Conservation (phyloP, 2,888 invertebrate genomes). For the Ophion obscuratus region DNA sequence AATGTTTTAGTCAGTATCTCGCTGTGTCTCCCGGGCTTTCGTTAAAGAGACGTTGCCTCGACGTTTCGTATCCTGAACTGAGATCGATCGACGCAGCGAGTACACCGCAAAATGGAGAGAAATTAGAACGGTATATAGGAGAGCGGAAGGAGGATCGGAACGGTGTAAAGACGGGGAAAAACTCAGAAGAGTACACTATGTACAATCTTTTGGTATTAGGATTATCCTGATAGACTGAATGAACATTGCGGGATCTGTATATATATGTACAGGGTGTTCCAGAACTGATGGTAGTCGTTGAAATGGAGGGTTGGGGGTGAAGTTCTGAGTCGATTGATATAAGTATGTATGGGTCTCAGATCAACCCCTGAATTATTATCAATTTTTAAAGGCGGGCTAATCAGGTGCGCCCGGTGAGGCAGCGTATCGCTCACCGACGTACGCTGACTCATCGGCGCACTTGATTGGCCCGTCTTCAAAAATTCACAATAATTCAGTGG, state of each 20-base stretch:
- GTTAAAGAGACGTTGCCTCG: background rate
- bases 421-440: too few species aligned
- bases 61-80: conserved; percentile 5
- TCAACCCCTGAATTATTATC: too few species aligned
- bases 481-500: too few species aligned
- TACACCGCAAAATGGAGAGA: conserved; percentile 33
- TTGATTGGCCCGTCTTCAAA: too few species aligned
- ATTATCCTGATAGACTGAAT: conserved; percentile 65
- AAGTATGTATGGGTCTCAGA: too few species aligned
- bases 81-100: conserved; percentile 30
- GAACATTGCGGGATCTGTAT: background rate
- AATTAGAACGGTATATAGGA: conserved; percentile 51
- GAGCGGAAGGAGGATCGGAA: conserved; percentile 20
- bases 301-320: too few species aligned
- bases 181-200: background rate
- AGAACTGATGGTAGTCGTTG: too few species aligned
- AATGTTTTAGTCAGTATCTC: background rate
- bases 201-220: conserved; percentile 56
- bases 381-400: too few species aligned
- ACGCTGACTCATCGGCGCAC: too few species aligned
- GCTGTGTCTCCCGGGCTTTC: background rate
- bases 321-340: too few species aligned
- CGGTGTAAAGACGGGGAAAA: background rate
- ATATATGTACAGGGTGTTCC: too few species aligned
- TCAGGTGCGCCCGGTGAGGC: too few species aligned